phyloP scores from a whole-genome alignment of 2,888 invertebrate genomes.

The Linnaemya vulpina region DNA sequence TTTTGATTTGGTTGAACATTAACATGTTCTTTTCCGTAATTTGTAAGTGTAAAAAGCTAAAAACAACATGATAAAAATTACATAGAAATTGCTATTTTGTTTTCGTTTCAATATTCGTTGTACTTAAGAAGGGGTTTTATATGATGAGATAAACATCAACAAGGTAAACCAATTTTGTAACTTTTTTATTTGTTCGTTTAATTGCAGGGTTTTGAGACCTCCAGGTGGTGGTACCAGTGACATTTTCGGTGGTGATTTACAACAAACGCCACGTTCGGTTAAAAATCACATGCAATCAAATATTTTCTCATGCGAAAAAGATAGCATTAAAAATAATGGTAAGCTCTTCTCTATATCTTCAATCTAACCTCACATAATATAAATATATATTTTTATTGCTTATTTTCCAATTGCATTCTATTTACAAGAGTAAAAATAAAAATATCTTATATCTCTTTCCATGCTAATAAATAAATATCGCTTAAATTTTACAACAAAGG shows the following conservation, averaged over 20 bases:
- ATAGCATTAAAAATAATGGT: constrained; percentile 81
- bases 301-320: constrained; percentile 83
- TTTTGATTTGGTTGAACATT: constrained; percentile 72
- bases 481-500: constrained; percentile 30
- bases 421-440: constrained; percentile 1
- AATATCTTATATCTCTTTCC: not conserved
- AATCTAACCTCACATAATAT: not conserved
- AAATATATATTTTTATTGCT: constrained; percentile 1
- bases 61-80: not conserved
- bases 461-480: constrained; percentile 47
- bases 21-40: constrained; percentile 35
- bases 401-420: constrained; percentile 10
- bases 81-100: not conserved
- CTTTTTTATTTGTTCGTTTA: constrained; percentile 54
- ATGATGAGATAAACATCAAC: constrained; percentile 35
- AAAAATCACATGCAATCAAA: constrained; percentile 83
- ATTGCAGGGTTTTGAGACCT: constrained; percentile 86
- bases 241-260: constrained; percentile 83
- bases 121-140: constrained; percentile 12
- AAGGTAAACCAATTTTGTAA: constrained; percentile 49
- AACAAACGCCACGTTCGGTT: constrained; percentile 81
- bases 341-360: constrained; percentile 70
- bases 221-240: constrained; percentile 87
- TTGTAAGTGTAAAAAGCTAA: constrained; percentile 18
- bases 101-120: constrained; percentile 1